These are phyloP conservation scores for Hirundo rustica DNA, from an alignment of 2,797 vertebrate species.

Conservation along the genomic window DNA sequence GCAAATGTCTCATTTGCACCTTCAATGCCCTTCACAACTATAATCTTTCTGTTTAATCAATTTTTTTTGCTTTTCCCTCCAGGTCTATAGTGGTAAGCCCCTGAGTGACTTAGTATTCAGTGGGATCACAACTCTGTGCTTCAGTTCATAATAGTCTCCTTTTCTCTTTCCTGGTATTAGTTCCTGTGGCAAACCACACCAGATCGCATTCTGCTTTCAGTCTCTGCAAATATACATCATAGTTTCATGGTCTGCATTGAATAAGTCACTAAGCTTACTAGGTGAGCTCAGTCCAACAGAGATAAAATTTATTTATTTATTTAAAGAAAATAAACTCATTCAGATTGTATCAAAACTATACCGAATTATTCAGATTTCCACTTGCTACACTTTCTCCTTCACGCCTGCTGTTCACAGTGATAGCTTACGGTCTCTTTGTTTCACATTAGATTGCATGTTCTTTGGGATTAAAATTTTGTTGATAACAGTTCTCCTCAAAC, in stretches of 20 bases:
- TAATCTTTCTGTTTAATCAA: constrained; percentile 7
- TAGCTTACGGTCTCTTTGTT: background rate
- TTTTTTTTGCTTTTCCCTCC: background rate
- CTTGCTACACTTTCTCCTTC: background rate
- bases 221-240: background rate
- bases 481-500: background rate
- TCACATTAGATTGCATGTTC: background rate
- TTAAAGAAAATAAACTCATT: background rate
- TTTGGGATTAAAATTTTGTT: background rate
- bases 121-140: background rate
- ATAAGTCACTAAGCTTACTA: background rate
- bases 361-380: background rate
- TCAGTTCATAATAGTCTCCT: background rate
- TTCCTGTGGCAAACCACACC: background rate
- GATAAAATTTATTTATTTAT: background rate
- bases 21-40: constrained; percentile 24
- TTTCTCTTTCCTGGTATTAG: background rate
- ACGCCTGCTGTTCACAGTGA: background rate
- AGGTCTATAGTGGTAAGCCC: background rate
- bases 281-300: background rate
- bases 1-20: background rate
- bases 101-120: background rate
- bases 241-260: background rate
- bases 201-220: background rate
- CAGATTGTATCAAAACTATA: background rate